Conservation (phyloP, 2,888 invertebrate species). For the Diploptera punctata region DNA sequence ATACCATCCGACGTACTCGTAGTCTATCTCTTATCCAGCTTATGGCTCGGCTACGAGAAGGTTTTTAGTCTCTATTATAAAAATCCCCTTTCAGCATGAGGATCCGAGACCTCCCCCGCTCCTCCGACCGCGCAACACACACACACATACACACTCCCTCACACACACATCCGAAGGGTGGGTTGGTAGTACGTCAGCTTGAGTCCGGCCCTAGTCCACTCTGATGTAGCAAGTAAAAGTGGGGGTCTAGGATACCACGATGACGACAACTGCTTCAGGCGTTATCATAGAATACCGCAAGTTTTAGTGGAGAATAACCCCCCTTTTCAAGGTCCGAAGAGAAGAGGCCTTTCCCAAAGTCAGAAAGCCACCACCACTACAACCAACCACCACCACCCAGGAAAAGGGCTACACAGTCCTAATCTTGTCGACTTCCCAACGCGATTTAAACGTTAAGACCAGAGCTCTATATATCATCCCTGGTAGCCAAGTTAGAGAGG, state of each 20-base stretch:
- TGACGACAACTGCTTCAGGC: not conserved
- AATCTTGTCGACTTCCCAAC: conserved; percentile 78
- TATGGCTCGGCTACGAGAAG: conserved; percentile 20
- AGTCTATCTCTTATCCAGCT: conserved; percentile 28
- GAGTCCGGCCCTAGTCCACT: not conserved
- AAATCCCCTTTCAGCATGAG: conserved; percentile 40
- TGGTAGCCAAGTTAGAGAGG: conserved; percentile 45
- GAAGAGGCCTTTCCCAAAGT: conserved; percentile 2
- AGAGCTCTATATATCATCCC: conserved; percentile 77
- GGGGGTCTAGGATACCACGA: not conserved
- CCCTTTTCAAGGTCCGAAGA: conserved; percentile 15
- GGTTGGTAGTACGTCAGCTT: conserved; percentile 43
- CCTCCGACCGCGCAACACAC: not conserved
- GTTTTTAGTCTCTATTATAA: conserved; percentile 44
- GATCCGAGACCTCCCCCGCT: conserved; percentile 1
- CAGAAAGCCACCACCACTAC: conserved; percentile 26
- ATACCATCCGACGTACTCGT: not conserved
- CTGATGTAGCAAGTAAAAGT: not conserved
- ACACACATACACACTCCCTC: not conserved
- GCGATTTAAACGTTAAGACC: conserved; percentile 76
- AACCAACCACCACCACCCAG: conserved; percentile 12
- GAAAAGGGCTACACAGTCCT: conserved; percentile 56
- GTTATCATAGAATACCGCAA: conserved; percentile 3
- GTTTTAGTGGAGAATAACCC: not conserved
- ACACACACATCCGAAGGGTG: conserved; percentile 2